Evolutionary conservation across 2,888 invertebrate genomes (phyloP), one percentile per base, ranked within the genome.

Genomic region (Axea sp.): DNA sequence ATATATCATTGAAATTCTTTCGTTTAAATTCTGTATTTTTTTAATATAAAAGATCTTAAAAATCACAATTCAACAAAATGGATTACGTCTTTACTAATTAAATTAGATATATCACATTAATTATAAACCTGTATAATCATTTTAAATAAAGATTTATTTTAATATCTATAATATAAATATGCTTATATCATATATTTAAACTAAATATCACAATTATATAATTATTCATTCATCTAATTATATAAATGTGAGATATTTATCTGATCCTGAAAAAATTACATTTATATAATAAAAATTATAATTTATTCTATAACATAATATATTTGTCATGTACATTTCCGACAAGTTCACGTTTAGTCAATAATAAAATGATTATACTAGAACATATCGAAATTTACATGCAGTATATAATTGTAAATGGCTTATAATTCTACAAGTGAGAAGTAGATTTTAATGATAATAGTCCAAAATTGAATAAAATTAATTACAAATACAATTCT

Each of bases 271-370:
- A 64, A 45, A 37, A 14, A 45, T 30, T 31, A 55, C n/a, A 39
- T 41, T n/a, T 11, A 39, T 41, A 24, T 35, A 53, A 53, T 64
- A 59, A 41, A 68, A 59, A 59, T 60, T 37, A 39, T 49, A 19
- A 57, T 43, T 69, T 69, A 69, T 28, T 51, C 19, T 53, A 45
- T 53, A 53, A 59, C 53, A 69, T 60, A 11, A 9, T 57, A 17
- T 62, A 5, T 41, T 30, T 35, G 14, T 19, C 30, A 60, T 69
- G 43, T 51, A 68, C 30, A 53, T 19, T 39, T 47, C 24, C 55
- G 51, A 62, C 55, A 62, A 71, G 24, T 71, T 62, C 62, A 62
- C 15, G n/a, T 45, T 45, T 37, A 45, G 53, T 43, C n/a, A 51
- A 12, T 43, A 43, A 12, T 60, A 60, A 69, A 45, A 45, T 37